A percentile compares a stretch with the other conserved stretches of the same genome.
phyloP scores from a whole-genome alignment of 1,140 invertebrate species.

The Lordiphosa stackelbergi region DNA sequence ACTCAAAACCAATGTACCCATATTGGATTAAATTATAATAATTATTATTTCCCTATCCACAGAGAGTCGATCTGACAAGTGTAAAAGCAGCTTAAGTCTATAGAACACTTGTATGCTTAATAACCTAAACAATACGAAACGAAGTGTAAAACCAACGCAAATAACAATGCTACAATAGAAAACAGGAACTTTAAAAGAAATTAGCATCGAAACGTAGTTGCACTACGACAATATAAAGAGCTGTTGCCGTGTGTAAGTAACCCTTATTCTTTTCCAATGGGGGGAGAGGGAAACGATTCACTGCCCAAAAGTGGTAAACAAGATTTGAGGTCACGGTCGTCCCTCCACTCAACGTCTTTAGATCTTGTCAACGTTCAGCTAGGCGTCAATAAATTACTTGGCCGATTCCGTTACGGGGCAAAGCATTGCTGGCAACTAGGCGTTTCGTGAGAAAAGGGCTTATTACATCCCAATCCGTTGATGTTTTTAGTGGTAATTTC shows the following conservation, averaged over 20 bases:
- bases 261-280: conserved; percentile 43
- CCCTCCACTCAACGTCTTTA: conserved; percentile 7
- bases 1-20: too few species aligned
- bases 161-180: conserved; percentile 8
- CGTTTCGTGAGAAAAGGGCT: conserved; percentile 56
- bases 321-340: conserved; percentile 47
- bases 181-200: conserved; percentile 1
- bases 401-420: conserved; percentile 53
- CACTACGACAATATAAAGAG: conserved; percentile 3
- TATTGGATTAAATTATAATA: too few species aligned
- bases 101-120: too few species aligned
- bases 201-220: conserved; percentile 24
- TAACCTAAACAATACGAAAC: too few species aligned
- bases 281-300: conserved; percentile 35
- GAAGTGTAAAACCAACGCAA: too few species aligned
- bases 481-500: conserved; percentile 38
- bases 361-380: conserved; percentile 43
- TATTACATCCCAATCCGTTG: conserved; percentile 54
- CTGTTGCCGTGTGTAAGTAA: conserved; percentile 35
- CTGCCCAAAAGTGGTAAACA: conserved; percentile 42
- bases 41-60: too few species aligned
- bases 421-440: conserved; percentile 14
- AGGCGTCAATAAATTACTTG: conserved; percentile 47
- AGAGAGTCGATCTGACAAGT: too few species aligned
- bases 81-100: too few species aligned